phyloP scores from a whole-genome alignment of 2,888 invertebrate genomes.

The Synergus umbraculus region DNA sequence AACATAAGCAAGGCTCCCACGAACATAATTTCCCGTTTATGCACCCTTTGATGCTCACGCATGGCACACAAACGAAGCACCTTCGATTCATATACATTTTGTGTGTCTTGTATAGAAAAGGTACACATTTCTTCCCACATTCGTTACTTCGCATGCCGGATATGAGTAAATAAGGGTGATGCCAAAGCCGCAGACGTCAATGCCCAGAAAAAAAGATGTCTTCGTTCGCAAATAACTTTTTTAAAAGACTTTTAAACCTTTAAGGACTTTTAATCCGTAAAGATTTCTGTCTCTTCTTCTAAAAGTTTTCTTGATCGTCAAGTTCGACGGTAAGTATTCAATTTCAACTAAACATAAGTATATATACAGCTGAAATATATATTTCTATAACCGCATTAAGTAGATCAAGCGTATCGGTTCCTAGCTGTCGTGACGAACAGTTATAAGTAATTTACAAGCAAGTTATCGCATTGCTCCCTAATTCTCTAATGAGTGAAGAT shows the following conservation, averaged over 20 bases:
- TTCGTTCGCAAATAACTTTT: background rate
- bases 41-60: constrained; percentile 35
- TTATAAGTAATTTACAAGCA: background rate
- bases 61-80: background rate
- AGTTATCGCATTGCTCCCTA: background rate
- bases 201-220: background rate
- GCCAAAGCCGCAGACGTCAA: background rate
- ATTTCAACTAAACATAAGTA: background rate
- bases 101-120: constrained; percentile 2
- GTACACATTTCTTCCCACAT: constrained; percentile 38
- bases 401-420: constrained; percentile 7
- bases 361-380: background rate
- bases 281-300: background rate
- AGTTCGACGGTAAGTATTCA: background rate
- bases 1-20: constrained; percentile 21
- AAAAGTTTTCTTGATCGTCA: background rate
- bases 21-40: constrained; percentile 39
- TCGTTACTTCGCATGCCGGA: constrained; percentile 37
- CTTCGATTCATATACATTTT: constrained; percentile 22
- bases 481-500: background rate
- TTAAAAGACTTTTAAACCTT: background rate
- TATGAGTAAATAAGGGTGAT: constrained; percentile 22
- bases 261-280: background rate
- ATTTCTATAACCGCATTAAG: background rate
- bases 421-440: constrained; percentile 3